phyloP scores from a whole-genome alignment of 2,113 vertebrate species.

The Cynopterus brachyotis region DNA sequence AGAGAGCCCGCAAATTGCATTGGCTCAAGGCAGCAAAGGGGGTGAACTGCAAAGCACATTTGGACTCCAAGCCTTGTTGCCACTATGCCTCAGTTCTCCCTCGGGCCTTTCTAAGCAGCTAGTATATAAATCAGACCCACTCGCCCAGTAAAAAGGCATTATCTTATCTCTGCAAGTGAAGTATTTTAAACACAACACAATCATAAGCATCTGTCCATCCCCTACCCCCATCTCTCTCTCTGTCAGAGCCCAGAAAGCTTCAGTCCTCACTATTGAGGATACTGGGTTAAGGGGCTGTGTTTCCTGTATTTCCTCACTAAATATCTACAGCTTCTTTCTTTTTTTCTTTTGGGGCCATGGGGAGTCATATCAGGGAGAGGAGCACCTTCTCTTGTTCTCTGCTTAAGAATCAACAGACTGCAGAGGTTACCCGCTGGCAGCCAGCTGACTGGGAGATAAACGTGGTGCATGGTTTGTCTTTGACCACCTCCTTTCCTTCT shows the following conservation, averaged over 20 bases:
- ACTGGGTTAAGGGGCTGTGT: neutral
- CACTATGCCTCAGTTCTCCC: neutral
- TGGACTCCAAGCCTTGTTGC: constrained; percentile 26
- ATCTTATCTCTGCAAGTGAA: neutral
- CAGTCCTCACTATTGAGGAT: neutral
- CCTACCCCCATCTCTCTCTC: neutral
- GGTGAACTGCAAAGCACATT: neutral
- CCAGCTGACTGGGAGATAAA: constrained; percentile 8
- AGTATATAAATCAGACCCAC: neutral
- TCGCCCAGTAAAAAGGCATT: neutral
- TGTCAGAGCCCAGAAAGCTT: constrained; percentile 34
- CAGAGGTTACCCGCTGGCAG: neutral
- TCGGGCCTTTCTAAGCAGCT: neutral
- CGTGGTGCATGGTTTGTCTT: neutral
- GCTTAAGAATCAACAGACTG: constrained; percentile 59
- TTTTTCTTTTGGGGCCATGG: neutral
- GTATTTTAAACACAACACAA: neutral
- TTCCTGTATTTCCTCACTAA: constrained; percentile 33
- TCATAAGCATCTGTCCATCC: neutral
- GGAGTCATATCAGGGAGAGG: neutral
- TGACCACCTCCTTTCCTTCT: constrained; percentile 24
- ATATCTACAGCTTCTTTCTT: neutral
- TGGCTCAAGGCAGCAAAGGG: constrained; percentile 47
- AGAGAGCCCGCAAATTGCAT: constrained; percentile 57
- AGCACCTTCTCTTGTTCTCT: neutral